phyloP scores from a whole-genome alignment of 30 jellyfish, hydroid and myxozoan genomes.

The Phacellophora camtschatica region DNA sequence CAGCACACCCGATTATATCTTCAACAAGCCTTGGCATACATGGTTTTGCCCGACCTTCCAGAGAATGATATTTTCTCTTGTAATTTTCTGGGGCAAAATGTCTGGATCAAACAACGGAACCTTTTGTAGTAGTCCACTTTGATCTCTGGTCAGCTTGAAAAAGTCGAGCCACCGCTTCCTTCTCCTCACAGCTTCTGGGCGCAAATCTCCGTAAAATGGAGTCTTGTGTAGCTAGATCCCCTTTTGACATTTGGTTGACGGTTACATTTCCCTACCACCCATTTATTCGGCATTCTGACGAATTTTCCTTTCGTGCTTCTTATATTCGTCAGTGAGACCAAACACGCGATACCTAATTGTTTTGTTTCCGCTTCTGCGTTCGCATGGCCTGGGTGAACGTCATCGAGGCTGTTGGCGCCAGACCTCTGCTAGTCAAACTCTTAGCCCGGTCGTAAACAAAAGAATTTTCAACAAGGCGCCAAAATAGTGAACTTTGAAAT shows the following conservation, averaged over 20 bases:
- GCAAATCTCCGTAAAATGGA: not conserved
- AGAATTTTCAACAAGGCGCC: not conserved
- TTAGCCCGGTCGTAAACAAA: not conserved
- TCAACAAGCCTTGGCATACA: not conserved
- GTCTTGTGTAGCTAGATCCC: constrained; percentile 17
- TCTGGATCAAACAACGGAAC: not conserved
- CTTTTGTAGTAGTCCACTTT: constrained; percentile 1
- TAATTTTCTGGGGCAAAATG: not conserved
- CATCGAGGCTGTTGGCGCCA: not conserved
- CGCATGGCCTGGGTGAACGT: not conserved
- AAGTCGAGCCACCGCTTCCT: constrained; percentile 20
- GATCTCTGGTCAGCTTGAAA: not conserved
- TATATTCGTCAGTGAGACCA: too few relatives aligned
- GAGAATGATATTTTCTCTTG: not conserved
- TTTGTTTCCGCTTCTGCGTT: not conserved
- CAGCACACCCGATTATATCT: not conserved
- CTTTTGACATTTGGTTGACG: not conserved
- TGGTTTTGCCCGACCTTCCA: not conserved
- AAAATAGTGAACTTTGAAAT: not conserved
- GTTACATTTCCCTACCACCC: not conserved
- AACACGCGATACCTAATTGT: too few relatives aligned
- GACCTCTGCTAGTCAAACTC: not conserved
- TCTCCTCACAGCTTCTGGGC: constrained; percentile 5
- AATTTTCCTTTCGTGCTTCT: too few relatives aligned
- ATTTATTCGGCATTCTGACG: not conserved